Conservation (phyloP, 1,140 invertebrate genomes). For the Drosophila nasuta region DNA sequence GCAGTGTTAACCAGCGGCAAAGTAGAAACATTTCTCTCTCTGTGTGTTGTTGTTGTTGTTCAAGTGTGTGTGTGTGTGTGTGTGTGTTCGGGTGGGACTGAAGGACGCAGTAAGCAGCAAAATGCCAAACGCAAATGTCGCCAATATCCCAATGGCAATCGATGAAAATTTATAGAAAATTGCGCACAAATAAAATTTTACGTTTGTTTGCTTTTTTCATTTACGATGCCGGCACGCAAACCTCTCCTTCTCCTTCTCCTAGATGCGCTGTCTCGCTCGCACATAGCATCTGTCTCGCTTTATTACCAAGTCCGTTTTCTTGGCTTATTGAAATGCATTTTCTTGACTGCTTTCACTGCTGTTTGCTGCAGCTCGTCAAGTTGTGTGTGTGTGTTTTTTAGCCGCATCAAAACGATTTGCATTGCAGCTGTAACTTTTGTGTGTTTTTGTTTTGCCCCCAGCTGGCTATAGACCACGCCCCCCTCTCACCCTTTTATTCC, state of each 20-base stretch:
- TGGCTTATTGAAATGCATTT: constrained; percentile 66
- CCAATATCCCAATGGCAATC: constrained; percentile 81
- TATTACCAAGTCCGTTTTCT: constrained; percentile 54
- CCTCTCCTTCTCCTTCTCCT: background rate
- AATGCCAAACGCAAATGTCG: constrained; percentile 83
- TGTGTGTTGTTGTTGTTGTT: constrained; percentile 9
- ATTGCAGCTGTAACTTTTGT: constrained; percentile 56
- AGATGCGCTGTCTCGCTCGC: background rate
- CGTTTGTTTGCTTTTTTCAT: constrained; percentile 82
- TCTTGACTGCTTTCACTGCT: constrained; percentile 52
- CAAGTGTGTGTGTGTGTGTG: constrained; percentile 10
- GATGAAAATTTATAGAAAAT: constrained; percentile 83
- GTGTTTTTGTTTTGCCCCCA: constrained; percentile 2
- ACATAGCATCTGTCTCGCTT: constrained; percentile 18
- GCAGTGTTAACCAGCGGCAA: constrained; percentile 43
- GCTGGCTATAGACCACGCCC: background rate
- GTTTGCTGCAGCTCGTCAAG: constrained; percentile 51
- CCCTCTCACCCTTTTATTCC: too few relatives aligned
- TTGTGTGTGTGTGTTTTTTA: constrained; percentile 34
- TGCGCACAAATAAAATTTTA: constrained; percentile 83
- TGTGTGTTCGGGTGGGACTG: constrained; percentile 32
- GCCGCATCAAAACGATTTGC: constrained; percentile 69
- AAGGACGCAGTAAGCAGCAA: constrained; percentile 66
- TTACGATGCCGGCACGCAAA: constrained; percentile 60
- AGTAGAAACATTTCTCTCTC: constrained; percentile 29